Evolutionary conservation across 2,888 invertebrate species (phyloP).

Genomic region (Pristionchus mayeri): DNA sequence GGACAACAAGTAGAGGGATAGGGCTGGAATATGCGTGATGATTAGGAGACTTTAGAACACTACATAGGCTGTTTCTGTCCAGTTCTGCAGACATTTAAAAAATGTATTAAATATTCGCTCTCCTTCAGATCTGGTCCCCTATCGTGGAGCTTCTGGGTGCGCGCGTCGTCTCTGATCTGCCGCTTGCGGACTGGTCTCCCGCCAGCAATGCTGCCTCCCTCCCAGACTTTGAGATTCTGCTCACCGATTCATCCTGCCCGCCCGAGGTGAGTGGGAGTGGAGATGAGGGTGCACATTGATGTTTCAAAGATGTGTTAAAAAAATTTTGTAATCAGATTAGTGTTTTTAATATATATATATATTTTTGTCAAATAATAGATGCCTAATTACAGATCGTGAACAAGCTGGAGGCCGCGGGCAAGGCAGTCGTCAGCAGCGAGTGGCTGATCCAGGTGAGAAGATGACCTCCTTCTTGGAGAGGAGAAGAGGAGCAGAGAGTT

Average conservation of each 20-base stretch:
- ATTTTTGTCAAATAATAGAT: too few species aligned
- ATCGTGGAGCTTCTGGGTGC: conserved; percentile 71
- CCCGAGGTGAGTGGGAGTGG: conserved; percentile 61
- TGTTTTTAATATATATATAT: too few species aligned
- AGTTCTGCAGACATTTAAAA: too few species aligned
- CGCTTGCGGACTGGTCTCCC: conserved; percentile 2
- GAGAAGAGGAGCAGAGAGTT: too few species aligned
- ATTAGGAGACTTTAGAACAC: too few species aligned
- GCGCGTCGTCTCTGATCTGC: conserved; percentile 52
- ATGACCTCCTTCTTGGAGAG: not conserved
- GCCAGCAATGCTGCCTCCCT: not conserved
- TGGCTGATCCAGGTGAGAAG: conserved; percentile 70
- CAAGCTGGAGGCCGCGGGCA: conserved; percentile 11
- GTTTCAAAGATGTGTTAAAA: too few species aligned
- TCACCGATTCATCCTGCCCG: conserved; percentile 77
- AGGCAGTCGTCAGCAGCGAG: conserved; percentile 61
- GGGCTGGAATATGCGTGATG: too few species aligned
- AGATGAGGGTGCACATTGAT: too few species aligned
- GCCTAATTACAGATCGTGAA: not conserved
- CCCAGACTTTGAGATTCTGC: conserved; percentile 70
- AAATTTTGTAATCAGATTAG: too few species aligned
- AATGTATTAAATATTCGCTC: too few species aligned
- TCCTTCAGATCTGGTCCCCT: conserved; percentile 75
- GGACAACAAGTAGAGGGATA: too few species aligned
- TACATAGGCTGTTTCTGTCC: too few species aligned